Evolutionary conservation across 1,140 invertebrate species (phyloP), one percentile per base, ranked within the genome.

Genomic region (Sminthurinus signatus): DNA sequence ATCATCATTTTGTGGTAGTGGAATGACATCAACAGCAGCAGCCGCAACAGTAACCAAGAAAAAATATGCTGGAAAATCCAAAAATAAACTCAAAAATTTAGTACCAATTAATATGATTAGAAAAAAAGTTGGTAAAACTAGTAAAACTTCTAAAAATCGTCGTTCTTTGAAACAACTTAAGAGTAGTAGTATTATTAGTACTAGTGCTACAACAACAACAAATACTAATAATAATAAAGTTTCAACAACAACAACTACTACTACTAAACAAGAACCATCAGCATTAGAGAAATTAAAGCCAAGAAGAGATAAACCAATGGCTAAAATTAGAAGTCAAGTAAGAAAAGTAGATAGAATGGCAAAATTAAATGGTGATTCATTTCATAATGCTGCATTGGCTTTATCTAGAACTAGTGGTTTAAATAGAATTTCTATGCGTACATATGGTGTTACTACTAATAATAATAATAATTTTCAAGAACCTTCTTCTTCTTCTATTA

Each of bases 241-340:
- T n/a, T n/a, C n/a, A n/a, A n/a, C n/a, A n/a, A n/a, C n/a, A n/a
- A n/a, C n/a, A n/a, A n/a, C n/a, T n/a, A n/a, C n/a, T n/a, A n/a
- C n/a, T n/a, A n/a, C 46, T 48, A 48, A 48, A 23, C 8, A 10
- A 8, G 46, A 48, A 5, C 10, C 10, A 48, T n/a, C 10, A 12
- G 21, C 5, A 14, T 14, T 19, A 23, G 46, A 48, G 15, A 48
- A 48, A 48, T 19, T 48, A 5, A 48, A 48, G 10, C 46, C 46
- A 8, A 48, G 46, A 48, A 48, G 46, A 48, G 46, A 48, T 48
- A 48, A 48, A 48, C 46, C 46, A 14, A 48, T 48, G 46, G 46
- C 46, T 48, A 48, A 48, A 48, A 48, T 48, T 19, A 8, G 46
- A 23, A 48, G 46, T 48, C 46, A 48, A 19, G 46, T 19, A 14